Percentiles rank a stretch among this genome's conserved stretches.
phyloP scores from a whole-genome alignment of 2,113 vertebrate genomes.

The Typhlomys cinereus region DNA sequence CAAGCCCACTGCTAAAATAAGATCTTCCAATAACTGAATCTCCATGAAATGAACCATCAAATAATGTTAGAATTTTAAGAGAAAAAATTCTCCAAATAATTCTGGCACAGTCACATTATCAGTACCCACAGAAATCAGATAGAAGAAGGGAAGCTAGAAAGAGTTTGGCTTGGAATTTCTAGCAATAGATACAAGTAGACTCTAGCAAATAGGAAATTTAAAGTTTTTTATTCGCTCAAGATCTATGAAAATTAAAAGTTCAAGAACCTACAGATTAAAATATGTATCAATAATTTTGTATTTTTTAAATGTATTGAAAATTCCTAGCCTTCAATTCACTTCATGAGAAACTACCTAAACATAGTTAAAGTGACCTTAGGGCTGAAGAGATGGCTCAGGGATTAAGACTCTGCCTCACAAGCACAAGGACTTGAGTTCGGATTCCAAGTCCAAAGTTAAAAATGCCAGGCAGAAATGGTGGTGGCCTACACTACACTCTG shows the following conservation, averaged over 20 bases:
- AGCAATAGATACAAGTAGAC: not conserved
- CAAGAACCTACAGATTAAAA: not conserved
- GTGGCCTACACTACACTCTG: too few relatives aligned
- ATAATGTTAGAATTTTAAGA: not conserved
- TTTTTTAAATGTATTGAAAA: constrained; percentile 51
- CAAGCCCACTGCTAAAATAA: not conserved
- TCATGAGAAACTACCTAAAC: not conserved
- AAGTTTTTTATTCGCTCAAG: not conserved
- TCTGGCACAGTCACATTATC: not conserved
- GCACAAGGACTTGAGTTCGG: too few relatives aligned
- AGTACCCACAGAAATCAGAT: not conserved
- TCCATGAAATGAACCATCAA: not conserved
- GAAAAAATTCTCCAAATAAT: constrained; percentile 5
- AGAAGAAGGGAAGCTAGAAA: not conserved
- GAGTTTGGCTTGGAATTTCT: not conserved
- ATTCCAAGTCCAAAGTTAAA: too few relatives aligned
- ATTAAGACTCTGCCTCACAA: too few relatives aligned
- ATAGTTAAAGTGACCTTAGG: constrained; percentile 25
- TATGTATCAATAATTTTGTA: not conserved
- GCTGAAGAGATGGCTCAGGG: too few relatives aligned
- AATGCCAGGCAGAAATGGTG: too few relatives aligned
- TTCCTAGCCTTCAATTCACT: not conserved
- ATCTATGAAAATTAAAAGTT: constrained; percentile 45
- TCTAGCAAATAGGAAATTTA: not conserved
- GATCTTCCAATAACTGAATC: not conserved